Percentiles rank a stretch among this genome's conserved stretches.
Conservation (phyloP, 2,888 invertebrate species). For the Plagodis dolabraria region DNA sequence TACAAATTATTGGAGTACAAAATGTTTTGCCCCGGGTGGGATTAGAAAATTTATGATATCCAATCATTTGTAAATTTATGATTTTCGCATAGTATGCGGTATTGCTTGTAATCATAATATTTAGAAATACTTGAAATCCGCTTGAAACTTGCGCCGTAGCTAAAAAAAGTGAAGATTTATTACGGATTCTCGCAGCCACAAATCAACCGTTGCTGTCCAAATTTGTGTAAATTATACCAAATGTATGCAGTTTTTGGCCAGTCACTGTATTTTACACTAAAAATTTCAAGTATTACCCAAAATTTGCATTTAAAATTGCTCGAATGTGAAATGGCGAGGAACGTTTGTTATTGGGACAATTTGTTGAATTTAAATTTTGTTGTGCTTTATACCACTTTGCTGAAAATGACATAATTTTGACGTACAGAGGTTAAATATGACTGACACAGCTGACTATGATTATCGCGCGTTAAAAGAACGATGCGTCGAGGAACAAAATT, state of each 20-base stretch:
- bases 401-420: too few relatives aligned
- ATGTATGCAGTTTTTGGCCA: slow-evolving; percentile 54
- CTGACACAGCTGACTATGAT: too few relatives aligned
- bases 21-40: too few relatives aligned
- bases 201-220: slow-evolving; percentile 72
- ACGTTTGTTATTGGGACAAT: slow-evolving; percentile 14
- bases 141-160: slow-evolving; percentile 40
- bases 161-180: slow-evolving; percentile 66
- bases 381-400: background rate
- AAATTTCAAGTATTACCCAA: slow-evolving; percentile 39
- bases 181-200: slow-evolving; percentile 66
- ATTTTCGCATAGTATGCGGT: too few relatives aligned
- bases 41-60: too few relatives aligned
- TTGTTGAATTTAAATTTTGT: background rate
- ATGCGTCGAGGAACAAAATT: too few relatives aligned
- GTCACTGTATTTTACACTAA: slow-evolving; percentile 51
- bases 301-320: slow-evolving; percentile 36
- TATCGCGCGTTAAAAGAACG: too few relatives aligned
- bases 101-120: too few relatives aligned
- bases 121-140: too few relatives aligned
- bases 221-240: slow-evolving; percentile 64
- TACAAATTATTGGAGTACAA: too few relatives aligned
- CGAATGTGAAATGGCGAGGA: slow-evolving; percentile 13
- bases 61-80: too few relatives aligned
- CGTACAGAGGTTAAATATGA: too few relatives aligned